phyloP scores from a whole-genome alignment of 2,888 invertebrate species.

The Tholera decimalis region DNA sequence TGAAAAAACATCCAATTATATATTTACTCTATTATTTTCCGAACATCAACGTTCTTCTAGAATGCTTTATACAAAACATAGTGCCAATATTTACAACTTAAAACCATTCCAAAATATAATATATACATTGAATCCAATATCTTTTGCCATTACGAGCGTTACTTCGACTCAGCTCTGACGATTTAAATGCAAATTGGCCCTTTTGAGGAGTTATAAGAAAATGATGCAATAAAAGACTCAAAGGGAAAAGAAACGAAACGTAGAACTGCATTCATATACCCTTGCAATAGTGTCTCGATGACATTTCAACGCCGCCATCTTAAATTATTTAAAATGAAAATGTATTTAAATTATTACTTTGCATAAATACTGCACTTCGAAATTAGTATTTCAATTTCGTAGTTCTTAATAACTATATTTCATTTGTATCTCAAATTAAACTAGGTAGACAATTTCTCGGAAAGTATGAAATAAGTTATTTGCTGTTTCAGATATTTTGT shows the following conservation, averaged over 20 bases:
- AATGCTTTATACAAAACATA: too few species aligned
- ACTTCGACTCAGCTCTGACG: constrained; percentile 21
- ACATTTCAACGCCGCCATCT: not conserved
- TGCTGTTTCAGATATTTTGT: not conserved
- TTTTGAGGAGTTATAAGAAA: constrained; percentile 55
- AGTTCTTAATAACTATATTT: not conserved
- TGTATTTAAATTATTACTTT: constrained; percentile 8
- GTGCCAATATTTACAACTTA: not conserved
- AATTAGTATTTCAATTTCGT: constrained; percentile 7
- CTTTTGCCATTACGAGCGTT: constrained; percentile 19
- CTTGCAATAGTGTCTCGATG: constrained; percentile 23
- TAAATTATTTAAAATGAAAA: constrained; percentile 21
- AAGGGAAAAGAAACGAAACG: constrained; percentile 31
- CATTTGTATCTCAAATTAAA: not conserved
- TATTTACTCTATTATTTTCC: too few species aligned
- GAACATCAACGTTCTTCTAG: too few species aligned
- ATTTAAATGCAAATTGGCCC: constrained; percentile 67
- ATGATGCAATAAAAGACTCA: constrained; percentile 55
- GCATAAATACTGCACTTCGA: not conserved
- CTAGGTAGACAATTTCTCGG: not conserved
- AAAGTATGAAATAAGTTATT: not conserved
- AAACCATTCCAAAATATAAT: constrained; percentile 26
- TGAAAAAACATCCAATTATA: too few species aligned
- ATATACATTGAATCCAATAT: constrained; percentile 53
- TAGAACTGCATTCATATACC: constrained; percentile 51